Base-by-base conservation (phyloP, 2,888 invertebrate genomes). In the Geotrupes spiniger region DNA sequence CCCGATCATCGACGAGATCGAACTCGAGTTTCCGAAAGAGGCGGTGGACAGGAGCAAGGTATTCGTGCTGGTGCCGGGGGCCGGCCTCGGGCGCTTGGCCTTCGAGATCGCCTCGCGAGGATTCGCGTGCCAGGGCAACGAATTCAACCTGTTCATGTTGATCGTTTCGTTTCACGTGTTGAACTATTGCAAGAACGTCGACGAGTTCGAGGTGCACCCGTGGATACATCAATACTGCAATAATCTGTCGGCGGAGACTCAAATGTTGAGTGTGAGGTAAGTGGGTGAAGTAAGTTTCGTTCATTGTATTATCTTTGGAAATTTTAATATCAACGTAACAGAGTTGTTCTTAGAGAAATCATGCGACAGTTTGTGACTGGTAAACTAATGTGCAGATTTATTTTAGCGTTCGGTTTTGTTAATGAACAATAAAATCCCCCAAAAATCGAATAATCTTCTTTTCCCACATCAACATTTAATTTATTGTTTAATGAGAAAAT, bases 131-230 rank as follows among this genome's bases (percentile, higher is more conserved):
- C 93, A 97, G 74, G 99, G 97, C 55, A 99, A 99, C 70, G 99
- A 99, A 75, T 97, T 95, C 76, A 95, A 94, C 17, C 80, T 97
- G 28, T 97, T 94, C 72, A 99, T 99, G 98, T 76, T 99, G 39
- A 90, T 98, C 60, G 91, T 94, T 0, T 95, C 97, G 36, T 92
- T 95, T 75, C 98, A 95, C 72, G 87, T 99, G 47, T 77, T 99
- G 36, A 99, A 99, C 76, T 83, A 86, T 75, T 93, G 82, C 59
- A 74, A 74, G 6, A 75, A 77, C 65, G 82, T 83, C 66, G 86
- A 96, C 71, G 78, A 84, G 52, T 85, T 87, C 71, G 83, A 83
- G 25, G 82, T 98, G 9, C 90, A 92, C 73, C 98, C 99, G 0
- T 98, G 93, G 92, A 85, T 95, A 0, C 94, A 96, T 72, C 93